Evolutionary conservation across 2,888 invertebrate species (phyloP).

Genomic region (Lasiommata megera): DNA sequence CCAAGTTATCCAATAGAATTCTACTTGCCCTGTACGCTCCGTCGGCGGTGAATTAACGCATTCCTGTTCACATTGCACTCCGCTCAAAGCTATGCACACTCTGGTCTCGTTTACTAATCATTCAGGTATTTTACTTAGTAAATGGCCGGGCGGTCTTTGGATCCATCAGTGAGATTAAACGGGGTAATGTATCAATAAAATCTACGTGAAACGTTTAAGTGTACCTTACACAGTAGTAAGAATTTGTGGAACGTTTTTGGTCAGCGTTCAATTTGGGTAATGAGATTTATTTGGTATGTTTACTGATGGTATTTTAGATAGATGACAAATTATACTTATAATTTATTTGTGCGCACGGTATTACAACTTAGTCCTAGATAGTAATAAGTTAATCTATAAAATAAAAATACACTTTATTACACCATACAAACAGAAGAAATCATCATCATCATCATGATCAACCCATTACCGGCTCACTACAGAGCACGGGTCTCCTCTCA

Average conservation of each 20-base stretch:
- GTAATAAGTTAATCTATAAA: no score
- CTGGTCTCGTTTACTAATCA: conserved; percentile 9
- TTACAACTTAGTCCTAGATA: no score
- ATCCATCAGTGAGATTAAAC: conserved; percentile 12
- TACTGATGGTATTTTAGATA: no score
- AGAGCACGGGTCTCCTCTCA: no score
- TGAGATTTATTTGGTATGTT: not conserved
- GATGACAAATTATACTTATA: no score
- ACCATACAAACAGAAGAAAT: no score
- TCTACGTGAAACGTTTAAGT: not conserved
- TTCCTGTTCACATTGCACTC: not conserved
- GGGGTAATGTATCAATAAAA: conserved; percentile 4
- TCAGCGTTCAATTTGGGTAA: not conserved
- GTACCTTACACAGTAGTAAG: not conserved
- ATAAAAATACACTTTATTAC: no score
- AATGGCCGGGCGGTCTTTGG: conserved; percentile 8
- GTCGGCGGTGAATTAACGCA: conserved; percentile 9
- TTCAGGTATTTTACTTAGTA: conserved; percentile 14
- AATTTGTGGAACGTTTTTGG: not conserved
- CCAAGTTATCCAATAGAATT: conserved; percentile 12
- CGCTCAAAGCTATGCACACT: conserved; percentile 1
- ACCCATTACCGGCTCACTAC: no score
- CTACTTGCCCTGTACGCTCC: conserved; percentile 3
- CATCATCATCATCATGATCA: no score
- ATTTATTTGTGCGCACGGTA: no score